phyloP scores from a whole-genome alignment of 2,113 vertebrate species.

The Gila orcuttii region DNA sequence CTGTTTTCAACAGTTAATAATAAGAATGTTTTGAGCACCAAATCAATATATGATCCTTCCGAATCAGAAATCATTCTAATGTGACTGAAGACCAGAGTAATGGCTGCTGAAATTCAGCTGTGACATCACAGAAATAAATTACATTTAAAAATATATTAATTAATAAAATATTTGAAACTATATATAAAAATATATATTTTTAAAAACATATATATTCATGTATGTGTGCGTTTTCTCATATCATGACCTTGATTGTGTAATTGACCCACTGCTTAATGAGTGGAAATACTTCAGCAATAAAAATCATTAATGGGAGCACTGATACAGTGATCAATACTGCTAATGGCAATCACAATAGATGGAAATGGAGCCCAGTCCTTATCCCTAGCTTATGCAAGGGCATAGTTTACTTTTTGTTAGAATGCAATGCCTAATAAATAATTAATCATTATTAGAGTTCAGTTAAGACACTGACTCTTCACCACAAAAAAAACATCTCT shows the following conservation, averaged over 20 bases:
- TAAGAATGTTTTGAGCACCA: neutral
- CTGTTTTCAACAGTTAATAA: neutral
- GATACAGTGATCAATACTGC: slow-evolving; percentile 19
- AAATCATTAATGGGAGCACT: slow-evolving; percentile 17
- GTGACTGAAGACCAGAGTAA: neutral
- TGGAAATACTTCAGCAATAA: slow-evolving; percentile 28
- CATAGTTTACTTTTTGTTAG: neutral
- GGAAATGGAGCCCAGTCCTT: neutral
- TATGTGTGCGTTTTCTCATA: neutral
- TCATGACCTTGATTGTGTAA: slow-evolving; percentile 4
- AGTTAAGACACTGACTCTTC: slow-evolving; percentile 4
- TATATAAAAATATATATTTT: too few species aligned
- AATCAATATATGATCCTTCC: neutral
- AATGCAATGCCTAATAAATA: neutral
- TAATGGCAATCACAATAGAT: neutral
- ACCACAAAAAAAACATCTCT: neutral
- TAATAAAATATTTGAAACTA: neutral
- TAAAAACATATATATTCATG: too few species aligned
- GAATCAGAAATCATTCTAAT: neutral
- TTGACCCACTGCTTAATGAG: neutral
- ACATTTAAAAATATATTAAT: neutral
- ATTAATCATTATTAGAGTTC: neutral
- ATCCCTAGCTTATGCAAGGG: neutral
- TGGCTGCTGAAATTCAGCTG: neutral
- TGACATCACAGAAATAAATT: neutral